Conservation (phyloP, 2,113 vertebrate genomes). For the Zootoca vivipara region DNA sequence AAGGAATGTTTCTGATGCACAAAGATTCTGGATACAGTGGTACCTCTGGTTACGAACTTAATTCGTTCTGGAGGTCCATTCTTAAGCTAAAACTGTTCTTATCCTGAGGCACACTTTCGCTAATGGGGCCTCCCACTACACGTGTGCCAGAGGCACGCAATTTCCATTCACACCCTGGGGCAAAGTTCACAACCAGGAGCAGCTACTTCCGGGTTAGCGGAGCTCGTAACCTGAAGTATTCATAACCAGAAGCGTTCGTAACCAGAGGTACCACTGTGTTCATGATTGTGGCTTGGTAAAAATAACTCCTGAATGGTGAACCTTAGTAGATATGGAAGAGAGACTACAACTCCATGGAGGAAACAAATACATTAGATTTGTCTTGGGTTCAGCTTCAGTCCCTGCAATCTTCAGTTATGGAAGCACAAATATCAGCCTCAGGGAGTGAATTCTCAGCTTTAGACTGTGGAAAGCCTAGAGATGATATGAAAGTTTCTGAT, state of each 20-base stretch:
- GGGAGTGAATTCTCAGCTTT: neutral
- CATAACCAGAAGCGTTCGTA: too few species aligned
- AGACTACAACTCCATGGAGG: neutral
- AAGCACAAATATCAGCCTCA: neutral
- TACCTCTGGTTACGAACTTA: too few species aligned
- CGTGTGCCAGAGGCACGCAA: too few species aligned
- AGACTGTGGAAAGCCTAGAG: neutral
- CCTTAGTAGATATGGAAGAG: neutral
- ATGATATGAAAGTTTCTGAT: neutral
- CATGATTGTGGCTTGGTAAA: neutral
- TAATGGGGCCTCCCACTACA: too few species aligned
- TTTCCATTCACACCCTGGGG: too few species aligned
- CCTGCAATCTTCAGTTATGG: neutral
- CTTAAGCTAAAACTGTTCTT: too few species aligned
- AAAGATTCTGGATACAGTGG: neutral
- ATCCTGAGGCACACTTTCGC: too few species aligned
- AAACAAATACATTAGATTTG: neutral
- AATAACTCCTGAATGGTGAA: neutral
- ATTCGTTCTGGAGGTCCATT: too few species aligned
- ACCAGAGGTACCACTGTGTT: neutral
- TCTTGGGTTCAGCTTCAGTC: neutral
- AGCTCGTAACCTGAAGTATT: too few species aligned
- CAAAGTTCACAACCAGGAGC: too few species aligned
- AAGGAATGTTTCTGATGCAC: neutral
- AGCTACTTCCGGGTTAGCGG: too few species aligned